These are phyloP conservation scores for Agelas oroides DNA, from an alignment of 37 sponge, comb jelly and placozoan genomes.

Conservation along the genomic window DNA sequence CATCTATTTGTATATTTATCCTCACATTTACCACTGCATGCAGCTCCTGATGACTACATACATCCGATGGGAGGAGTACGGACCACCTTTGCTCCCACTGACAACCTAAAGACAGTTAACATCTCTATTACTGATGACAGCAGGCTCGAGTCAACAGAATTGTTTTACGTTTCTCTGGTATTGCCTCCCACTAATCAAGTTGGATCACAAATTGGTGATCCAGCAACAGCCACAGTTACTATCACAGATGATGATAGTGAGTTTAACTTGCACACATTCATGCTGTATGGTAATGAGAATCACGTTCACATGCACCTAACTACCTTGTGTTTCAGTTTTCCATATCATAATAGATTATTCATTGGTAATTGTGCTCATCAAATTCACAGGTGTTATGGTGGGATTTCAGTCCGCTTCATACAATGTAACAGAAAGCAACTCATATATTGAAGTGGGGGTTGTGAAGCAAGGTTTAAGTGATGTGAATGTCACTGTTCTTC, in stretches of 20 bases:
- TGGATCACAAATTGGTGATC: neutral
- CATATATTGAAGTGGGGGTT: neutral
- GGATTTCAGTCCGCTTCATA: slow-evolving; percentile 4
- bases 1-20: too few species aligned
- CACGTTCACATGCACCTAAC: neutral
- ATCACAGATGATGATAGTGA: slow-evolving; percentile 58
- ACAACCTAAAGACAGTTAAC: neutral
- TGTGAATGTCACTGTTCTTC: neutral
- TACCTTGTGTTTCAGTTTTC: neutral
- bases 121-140: slow-evolving; percentile 45
- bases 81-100: slow-evolving; percentile 15
- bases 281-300: too few species aligned
- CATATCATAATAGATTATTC: too few species aligned
- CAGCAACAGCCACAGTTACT: neutral
- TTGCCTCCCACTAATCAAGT: neutral
- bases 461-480: neutral
- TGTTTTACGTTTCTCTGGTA: slow-evolving; percentile 9
- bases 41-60: slow-evolving; percentile 28
- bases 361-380: too few species aligned
- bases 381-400: neutral
- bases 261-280: too few species aligned
- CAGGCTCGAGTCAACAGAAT: slow-evolving; percentile 23
- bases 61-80: neutral
- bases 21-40: neutral
- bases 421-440: slow-evolving; percentile 10